These are phyloP conservation scores for Rhipidura dahli DNA, from an alignment of 2,113 vertebrate species.

Conservation along the genomic window DNA sequence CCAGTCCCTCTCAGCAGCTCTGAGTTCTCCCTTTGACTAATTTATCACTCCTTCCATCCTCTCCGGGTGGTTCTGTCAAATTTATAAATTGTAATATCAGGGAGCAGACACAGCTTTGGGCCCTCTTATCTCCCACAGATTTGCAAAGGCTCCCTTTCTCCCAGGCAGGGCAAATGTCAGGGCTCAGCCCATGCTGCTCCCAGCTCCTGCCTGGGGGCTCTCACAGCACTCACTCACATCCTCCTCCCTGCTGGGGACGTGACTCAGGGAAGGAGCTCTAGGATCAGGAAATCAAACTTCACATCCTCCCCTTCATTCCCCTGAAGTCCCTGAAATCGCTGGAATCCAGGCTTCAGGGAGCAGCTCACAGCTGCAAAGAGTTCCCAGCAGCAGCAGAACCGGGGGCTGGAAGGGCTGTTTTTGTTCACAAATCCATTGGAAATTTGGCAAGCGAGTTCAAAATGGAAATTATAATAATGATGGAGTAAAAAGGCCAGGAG, in stretches of 20 bases:
- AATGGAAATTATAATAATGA: background rate
- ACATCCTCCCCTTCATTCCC: background rate
- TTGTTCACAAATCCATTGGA: background rate
- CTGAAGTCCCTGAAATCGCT: accelerated
- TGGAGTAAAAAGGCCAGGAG: background rate
- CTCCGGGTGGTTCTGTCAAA: constrained; percentile 2
- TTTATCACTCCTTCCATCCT: constrained; percentile 28
- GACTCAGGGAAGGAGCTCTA: background rate
- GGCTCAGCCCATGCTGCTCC: background rate
- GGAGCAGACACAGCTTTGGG: background rate
- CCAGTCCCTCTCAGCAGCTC: background rate
- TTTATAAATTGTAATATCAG: background rate
- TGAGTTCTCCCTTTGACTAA: background rate
- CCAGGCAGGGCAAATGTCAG: background rate
- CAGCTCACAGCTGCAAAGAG: background rate
- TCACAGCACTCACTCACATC: background rate
- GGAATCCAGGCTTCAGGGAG: accelerated
- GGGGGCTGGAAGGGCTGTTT: accelerated
- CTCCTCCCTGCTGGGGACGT: background rate
- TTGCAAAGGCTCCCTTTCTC: background rate
- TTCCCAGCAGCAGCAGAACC: background rate
- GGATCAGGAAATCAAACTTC: background rate
- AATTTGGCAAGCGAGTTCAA: background rate
- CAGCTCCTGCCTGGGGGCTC: background rate
- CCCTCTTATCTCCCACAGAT: background rate